These are phyloP conservation scores for Cyprinodon diabolis DNA, from an alignment of 2,797 vertebrate genomes.

Conservation along the genomic window DNA sequence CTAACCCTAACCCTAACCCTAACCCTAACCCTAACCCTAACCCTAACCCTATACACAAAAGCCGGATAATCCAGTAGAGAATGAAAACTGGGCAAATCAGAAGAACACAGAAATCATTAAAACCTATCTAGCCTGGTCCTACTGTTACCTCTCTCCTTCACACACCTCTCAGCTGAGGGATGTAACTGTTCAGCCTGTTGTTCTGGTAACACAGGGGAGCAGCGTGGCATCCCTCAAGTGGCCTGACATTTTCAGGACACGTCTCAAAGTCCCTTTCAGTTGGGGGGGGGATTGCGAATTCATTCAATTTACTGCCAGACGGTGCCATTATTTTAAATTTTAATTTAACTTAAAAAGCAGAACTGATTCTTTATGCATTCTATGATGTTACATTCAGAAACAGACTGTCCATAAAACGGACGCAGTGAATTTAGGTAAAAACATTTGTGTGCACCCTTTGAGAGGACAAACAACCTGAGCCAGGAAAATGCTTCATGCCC, in stretches of 20 bases:
- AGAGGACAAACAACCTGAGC: slow-evolving; percentile 56
- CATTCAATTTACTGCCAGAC: slow-evolving; percentile 28
- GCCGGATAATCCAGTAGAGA: slow-evolving; percentile 25
- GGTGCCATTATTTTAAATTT: not conserved
- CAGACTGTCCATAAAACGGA: not conserved
- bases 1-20: too few species aligned
- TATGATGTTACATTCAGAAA: not conserved
- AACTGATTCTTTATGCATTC: not conserved
- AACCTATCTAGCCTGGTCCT: slow-evolving; percentile 20
- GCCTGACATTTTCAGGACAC: slow-evolving; percentile 72
- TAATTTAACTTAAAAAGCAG: not conserved
- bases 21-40: too few species aligned
- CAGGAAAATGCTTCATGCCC: slow-evolving; percentile 66
- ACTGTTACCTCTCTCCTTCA: slow-evolving; percentile 9
- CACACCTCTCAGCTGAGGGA: slow-evolving; percentile 56
- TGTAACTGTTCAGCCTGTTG: slow-evolving; percentile 65
- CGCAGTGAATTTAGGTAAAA: slow-evolving; percentile 41
- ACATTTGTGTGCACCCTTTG: slow-evolving; percentile 44
- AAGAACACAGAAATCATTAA: not conserved
- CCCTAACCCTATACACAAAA: too few species aligned
- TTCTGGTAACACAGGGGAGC: slow-evolving; percentile 70
- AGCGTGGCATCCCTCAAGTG: slow-evolving; percentile 61
- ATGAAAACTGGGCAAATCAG: not conserved
- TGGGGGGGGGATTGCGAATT: slow-evolving; percentile 32
- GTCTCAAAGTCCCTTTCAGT: slow-evolving; percentile 63